Percentiles rank a stretch among this genome's conserved stretches.
These are phyloP conservation scores for Geotrypetes seraphini DNA, from an alignment of 2,797 vertebrate genomes.

Conservation along the genomic window DNA sequence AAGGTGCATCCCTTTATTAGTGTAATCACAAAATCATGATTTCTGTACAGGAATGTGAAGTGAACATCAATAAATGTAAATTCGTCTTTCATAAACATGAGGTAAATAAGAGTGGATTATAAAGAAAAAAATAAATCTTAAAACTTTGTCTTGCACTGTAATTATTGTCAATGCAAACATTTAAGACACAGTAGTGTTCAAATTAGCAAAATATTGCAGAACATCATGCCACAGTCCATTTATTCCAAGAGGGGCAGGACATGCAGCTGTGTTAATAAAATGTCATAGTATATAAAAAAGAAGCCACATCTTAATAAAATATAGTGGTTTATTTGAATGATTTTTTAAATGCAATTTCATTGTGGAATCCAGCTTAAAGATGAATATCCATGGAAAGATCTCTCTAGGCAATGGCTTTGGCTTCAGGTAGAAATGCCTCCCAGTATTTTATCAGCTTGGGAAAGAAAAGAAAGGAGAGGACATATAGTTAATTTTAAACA, in stretches of 20 bases:
- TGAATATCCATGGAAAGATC: constrained; percentile 39
- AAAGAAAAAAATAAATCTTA: constrained; percentile 60
- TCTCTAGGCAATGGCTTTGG: constrained; percentile 89
- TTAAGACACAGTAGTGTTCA: constrained; percentile 72
- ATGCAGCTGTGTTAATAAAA: constrained; percentile 63
- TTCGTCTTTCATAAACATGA: constrained; percentile 55
- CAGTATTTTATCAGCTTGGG: constrained; percentile 92
- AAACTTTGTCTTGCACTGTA: constrained; percentile 54
- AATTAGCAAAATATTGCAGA: constrained; percentile 69
- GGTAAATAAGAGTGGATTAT: constrained; percentile 39
- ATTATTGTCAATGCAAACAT: constrained; percentile 55
- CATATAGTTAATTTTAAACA: neutral
- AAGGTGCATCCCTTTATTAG: constrained; percentile 77
- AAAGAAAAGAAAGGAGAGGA: constrained; percentile 8
- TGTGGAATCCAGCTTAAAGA: constrained; percentile 50
- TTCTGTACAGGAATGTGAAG: constrained; percentile 75
- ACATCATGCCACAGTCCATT: constrained; percentile 69
- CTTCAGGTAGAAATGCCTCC: constrained; percentile 95
- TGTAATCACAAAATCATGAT: constrained; percentile 67
- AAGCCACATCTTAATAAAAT: constrained; percentile 67
- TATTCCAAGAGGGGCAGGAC: constrained; percentile 48
- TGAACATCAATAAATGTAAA: constrained; percentile 62
- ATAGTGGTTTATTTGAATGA: constrained; percentile 69
- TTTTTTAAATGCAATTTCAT: constrained; percentile 53
- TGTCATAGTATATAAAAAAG: constrained; percentile 52